Percentiles rank a stretch among this genome's conserved stretches.
Conservation (phyloP, 2,113 vertebrate species). For the Ibidorhyncha struthersii region DNA sequence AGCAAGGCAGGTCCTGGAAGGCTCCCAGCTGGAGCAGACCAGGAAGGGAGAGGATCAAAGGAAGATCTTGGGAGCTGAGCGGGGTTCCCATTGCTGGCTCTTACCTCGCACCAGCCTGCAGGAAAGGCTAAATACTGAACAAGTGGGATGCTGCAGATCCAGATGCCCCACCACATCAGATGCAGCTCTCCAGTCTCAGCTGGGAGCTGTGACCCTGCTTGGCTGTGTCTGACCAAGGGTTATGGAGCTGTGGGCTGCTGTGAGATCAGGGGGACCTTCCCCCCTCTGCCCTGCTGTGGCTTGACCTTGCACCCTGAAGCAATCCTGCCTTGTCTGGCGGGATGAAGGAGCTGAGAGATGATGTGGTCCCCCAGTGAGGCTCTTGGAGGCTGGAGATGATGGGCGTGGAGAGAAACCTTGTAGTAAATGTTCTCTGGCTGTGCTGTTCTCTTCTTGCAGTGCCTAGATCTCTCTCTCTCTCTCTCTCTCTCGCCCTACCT, state of each 20-base stretch:
- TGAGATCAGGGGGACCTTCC: neutral
- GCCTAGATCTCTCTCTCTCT: neutral
- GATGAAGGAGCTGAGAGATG: neutral
- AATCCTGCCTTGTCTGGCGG: neutral
- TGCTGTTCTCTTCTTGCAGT: neutral
- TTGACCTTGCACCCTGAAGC: neutral
- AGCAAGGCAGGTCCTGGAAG: neutral
- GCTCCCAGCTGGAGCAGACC: neutral
- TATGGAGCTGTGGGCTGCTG: neutral
- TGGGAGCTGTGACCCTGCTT: neutral
- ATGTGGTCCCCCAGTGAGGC: neutral
- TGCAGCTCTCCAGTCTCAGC: neutral
- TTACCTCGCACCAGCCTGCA: neutral
- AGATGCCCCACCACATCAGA: neutral
- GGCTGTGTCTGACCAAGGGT: neutral
- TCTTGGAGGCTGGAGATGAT: neutral
- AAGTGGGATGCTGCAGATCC: neutral
- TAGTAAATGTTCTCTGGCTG: neutral
- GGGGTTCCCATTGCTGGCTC: fast-evolving
- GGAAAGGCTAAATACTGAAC: neutral
- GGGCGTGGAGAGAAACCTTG: neutral
- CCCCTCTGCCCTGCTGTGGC: neutral
- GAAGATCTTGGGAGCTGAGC: neutral
- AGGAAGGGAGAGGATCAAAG: neutral
- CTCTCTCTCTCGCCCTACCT: neutral